These are phyloP conservation scores for Jacana jacana DNA, from an alignment of 2,113 vertebrate species.

Conservation along the genomic window DNA sequence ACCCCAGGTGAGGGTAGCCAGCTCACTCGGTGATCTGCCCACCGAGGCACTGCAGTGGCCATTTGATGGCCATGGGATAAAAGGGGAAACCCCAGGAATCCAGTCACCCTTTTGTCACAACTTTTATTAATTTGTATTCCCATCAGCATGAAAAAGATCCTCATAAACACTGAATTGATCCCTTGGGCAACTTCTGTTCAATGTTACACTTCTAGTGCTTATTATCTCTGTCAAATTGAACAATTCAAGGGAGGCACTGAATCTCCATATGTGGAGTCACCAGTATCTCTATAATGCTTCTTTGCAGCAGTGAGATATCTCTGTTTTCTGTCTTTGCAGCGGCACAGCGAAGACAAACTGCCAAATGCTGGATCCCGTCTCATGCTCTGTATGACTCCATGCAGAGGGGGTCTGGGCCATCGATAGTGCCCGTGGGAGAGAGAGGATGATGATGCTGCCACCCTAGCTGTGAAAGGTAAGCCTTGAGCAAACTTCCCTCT, in stretches of 20 bases:
- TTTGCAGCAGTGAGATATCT: neutral
- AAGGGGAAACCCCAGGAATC: neutral
- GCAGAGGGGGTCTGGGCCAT: neutral
- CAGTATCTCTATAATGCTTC: neutral
- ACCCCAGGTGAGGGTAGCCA: rapidly evolving
- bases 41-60: neutral
- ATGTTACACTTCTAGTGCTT: neutral
- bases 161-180: neutral
- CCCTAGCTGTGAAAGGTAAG: neutral
- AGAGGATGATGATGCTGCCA: neutral
- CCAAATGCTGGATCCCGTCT: rapidly evolving
- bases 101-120: neutral
- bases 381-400: neutral
- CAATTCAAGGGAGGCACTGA: neutral
- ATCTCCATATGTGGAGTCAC: rapidly evolving
- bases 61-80: neutral
- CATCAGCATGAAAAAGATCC: neutral
- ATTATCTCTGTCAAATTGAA: neutral
- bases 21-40: neutral
- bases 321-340: neutral
- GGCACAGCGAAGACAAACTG: neutral
- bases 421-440: neutral
- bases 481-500: neutral
- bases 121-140: neutral
- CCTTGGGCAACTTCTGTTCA: neutral